Evolutionary conservation across 2,797 vertebrate species (phyloP).

Genomic region (Hephaestus fuliginosus): DNA sequence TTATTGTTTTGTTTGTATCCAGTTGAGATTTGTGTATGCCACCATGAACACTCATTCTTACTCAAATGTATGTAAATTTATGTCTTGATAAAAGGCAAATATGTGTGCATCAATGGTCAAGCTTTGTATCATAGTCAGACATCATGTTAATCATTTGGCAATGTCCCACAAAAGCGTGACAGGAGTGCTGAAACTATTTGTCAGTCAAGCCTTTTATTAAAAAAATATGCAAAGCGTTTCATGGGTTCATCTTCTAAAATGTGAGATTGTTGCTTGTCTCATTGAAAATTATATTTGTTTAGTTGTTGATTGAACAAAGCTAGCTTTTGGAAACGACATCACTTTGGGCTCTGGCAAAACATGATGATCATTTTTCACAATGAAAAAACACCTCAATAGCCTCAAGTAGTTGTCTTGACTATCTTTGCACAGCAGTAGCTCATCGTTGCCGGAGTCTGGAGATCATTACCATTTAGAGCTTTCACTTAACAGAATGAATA

Average conservation of each 20-base stretch:
- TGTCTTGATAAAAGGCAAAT: not conserved
- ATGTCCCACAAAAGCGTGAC: not conserved
- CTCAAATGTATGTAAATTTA: not conserved
- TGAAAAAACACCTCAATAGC: too few species aligned
- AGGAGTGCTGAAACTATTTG: not conserved
- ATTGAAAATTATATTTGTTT: too few species aligned
- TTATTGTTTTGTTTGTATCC: not conserved
- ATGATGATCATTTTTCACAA: not conserved
- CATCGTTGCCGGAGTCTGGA: not conserved
- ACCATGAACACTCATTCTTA: not conserved
- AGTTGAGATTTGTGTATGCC: not conserved
- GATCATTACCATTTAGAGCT: slow-evolving; percentile 8
- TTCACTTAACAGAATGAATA: slow-evolving; percentile 19
- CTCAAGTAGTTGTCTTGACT: not conserved
- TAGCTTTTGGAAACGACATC: not conserved
- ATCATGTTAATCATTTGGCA: not conserved
- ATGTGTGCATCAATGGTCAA: not conserved
- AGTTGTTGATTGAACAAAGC: too few species aligned
- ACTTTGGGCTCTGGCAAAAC: not conserved
- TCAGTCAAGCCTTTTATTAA: too few species aligned
- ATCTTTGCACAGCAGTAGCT: not conserved
- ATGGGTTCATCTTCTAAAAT: too few species aligned
- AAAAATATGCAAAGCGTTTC: too few species aligned
- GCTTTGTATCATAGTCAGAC: slow-evolving; percentile 21
- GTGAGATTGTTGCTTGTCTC: too few species aligned